Evolutionary conservation across 2,797 vertebrate species (phyloP).

Genomic region (Sparus aurata): DNA sequence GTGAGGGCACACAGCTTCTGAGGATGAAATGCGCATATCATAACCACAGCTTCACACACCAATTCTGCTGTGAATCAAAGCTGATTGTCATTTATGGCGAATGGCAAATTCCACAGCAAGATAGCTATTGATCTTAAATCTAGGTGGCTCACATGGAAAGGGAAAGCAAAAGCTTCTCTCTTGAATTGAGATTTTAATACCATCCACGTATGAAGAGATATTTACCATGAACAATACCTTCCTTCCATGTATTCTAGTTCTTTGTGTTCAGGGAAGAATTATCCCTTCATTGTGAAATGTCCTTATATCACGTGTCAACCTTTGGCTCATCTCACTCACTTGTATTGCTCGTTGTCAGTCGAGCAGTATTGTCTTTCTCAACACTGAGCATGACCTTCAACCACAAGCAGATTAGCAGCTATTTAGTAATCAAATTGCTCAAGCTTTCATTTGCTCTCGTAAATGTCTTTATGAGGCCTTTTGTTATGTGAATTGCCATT

Average conservation of each 20-base stretch:
- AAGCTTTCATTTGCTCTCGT: background rate
- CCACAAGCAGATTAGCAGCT: constrained; percentile 8
- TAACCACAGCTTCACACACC: background rate
- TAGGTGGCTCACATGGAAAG: constrained; percentile 1
- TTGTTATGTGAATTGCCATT: background rate
- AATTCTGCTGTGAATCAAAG: constrained; percentile 16
- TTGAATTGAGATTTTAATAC: background rate
- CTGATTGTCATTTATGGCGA: background rate
- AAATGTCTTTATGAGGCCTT: background rate
- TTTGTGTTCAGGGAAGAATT: background rate
- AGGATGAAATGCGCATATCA: background rate
- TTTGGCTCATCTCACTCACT: constrained; percentile 3
- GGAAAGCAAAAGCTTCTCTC: background rate
- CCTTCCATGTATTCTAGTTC: background rate
- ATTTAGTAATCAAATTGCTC: background rate
- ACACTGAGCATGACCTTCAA: constrained; percentile 38
- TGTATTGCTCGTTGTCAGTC: background rate
- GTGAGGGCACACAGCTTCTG: background rate
- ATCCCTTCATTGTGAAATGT: background rate
- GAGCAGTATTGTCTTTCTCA: constrained; percentile 3
- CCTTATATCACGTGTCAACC: constrained; percentile 9
- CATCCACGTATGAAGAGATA: background rate
- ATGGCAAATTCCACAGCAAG: background rate
- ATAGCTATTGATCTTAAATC: constrained; percentile 13
- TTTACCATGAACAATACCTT: background rate